Percentiles rank a stretch among this genome's conserved stretches.
Evolutionary conservation across 2,888 invertebrate genomes (phyloP).

Genomic region (Ectemnius lituratus): DNA sequence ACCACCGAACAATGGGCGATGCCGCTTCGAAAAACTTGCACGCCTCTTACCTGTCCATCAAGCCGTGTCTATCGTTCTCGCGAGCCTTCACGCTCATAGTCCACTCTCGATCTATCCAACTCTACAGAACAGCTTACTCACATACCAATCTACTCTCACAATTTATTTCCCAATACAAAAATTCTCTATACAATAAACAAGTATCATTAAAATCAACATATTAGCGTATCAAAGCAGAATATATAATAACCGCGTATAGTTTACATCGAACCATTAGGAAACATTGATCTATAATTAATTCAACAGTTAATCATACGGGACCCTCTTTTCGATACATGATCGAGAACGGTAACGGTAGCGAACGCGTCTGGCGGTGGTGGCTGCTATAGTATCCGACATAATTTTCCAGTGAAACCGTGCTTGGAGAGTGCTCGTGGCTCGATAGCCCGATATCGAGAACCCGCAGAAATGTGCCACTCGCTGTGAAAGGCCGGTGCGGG

Average conservation of each 20-base stretch:
- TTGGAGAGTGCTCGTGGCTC: conserved; percentile 6
- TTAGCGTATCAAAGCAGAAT: too few species aligned
- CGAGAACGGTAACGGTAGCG: background rate
- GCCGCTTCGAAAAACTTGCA: conserved; percentile 37
- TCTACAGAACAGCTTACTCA: conserved; percentile 15
- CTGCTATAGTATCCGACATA: too few species aligned
- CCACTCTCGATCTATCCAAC: conserved; percentile 26
- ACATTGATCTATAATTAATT: conserved; percentile 36
- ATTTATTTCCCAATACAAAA: too few species aligned
- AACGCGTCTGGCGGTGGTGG: background rate
- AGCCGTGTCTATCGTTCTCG: background rate
- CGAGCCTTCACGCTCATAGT: conserved; percentile 17
- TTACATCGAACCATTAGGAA: background rate
- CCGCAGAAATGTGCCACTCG: conserved; percentile 1
- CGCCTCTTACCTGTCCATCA: background rate
- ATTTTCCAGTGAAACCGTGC: background rate
- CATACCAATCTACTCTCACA: too few species aligned
- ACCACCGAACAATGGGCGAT: conserved; percentile 34
- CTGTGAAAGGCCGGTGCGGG: background rate
- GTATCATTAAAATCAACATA: too few species aligned
- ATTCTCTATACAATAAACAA: too few species aligned
- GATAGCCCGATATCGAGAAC: conserved; percentile 7
- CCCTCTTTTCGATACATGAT: background rate
- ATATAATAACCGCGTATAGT: too few species aligned
- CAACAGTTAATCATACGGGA: background rate